Base-by-base conservation (phyloP, 2,888 invertebrate species). In the Heteromyza rotundicornis region DNA sequence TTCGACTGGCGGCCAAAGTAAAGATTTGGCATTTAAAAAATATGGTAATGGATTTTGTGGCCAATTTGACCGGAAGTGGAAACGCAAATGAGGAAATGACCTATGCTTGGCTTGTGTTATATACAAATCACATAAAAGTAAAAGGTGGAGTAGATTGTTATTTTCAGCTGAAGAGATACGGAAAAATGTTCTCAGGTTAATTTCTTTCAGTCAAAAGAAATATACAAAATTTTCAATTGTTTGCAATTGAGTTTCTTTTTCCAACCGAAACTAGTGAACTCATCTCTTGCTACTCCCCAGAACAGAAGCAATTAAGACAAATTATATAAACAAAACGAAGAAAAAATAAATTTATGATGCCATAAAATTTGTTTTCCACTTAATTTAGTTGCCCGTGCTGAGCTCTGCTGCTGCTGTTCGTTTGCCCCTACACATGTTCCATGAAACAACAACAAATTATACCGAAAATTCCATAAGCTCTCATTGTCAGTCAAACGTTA, bases 311-410 rank as follows among this genome's bases (percentile, higher is more conserved):
- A 52, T 52, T 12, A 27, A 52, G 16, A 52, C 27, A 14, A 52
- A 52, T 52, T 52, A 24, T 16, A 52, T 27, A 52, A 52, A 52
- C 27, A 52, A 24, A 40, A n/a, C 16, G n/a, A n/a, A 14, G 16
- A 40, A 40, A 40, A n/a, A 40, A n/a, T n/a, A 12, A 10, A 40
- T 40, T 40, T 40, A 40, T 40, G 40, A 40, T 40, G 40, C 40
- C 16, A 40, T 40, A 40, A 40, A 40, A 40, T 40, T 14, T 40
- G 8, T n/a, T 40, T 12, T 32, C 32, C 12, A 12, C 32, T 5
- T 32, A 32, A 12, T 32, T 32, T 32, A 5, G 32, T 32, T 32
- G 32, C 32, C 12, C 32, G 12, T 32, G 5, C 32, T 32, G 32
- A 5, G 7, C 32, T n/a, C n/a, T n/a, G n/a, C n/a, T n/a, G n/a